A percentile compares a stretch with the other conserved stretches of the same genome.
These are phyloP conservation scores for Microcebus griseorufus DNA, from an alignment of 2,113 vertebrate species.

Conservation along the genomic window DNA sequence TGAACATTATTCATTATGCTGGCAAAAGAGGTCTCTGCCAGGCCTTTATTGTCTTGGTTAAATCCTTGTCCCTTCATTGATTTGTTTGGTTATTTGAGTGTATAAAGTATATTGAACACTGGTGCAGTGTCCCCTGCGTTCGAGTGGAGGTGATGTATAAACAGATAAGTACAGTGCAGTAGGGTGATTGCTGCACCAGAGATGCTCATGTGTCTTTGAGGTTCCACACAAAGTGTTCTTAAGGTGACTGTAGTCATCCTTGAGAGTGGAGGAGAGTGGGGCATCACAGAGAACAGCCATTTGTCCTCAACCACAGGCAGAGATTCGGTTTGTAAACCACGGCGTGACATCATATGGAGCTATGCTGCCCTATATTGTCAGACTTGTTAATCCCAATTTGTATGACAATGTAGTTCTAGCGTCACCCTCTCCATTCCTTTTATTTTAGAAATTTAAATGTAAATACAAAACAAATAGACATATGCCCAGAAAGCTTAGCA, in stretches of 20 bases:
- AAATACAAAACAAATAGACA: not conserved
- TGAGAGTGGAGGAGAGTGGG: not conserved
- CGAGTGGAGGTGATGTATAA: not conserved
- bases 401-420: not conserved
- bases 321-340: not conserved
- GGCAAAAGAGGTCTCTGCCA: not conserved
- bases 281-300: not conserved
- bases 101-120: not conserved
- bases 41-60: not conserved
- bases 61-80: not conserved
- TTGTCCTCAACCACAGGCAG: not conserved
- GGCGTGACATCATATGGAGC: no score
- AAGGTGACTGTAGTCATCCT: not conserved
- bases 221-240: not conserved
- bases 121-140: not conserved
- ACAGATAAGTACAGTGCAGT: not conserved
- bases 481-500: not conserved
- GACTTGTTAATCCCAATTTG: not conserved
- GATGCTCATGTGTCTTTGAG: not conserved
- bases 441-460: conserved; percentile 12
- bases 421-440: not conserved
- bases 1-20: not conserved
- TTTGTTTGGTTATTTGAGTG: not conserved
- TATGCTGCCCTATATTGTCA: not conserved
- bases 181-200: rapidly evolving